Conservation (phyloP, 2,113 vertebrate species). For the Poecile atricapillus region DNA sequence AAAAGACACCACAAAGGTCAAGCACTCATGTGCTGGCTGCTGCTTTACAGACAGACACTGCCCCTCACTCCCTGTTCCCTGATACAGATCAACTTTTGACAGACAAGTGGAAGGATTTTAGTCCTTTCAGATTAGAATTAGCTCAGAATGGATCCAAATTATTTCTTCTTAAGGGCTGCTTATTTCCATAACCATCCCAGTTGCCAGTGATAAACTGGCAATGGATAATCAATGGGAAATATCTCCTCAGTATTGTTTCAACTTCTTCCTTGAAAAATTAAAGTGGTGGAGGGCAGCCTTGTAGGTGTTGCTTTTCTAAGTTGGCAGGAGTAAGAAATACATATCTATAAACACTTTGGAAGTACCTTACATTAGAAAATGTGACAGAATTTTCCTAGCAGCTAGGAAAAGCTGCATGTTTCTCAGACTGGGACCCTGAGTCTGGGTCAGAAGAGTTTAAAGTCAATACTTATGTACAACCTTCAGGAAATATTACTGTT, state of each 20-base stretch:
- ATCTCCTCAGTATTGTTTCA: background rate
- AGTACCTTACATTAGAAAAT: background rate
- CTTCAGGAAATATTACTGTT: background rate
- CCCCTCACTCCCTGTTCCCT: fast-evolving
- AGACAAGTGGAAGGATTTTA: background rate
- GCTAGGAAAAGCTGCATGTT: background rate
- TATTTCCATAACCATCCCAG: background rate
- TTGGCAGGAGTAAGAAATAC: background rate
- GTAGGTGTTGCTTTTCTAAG: background rate
- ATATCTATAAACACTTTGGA: background rate
- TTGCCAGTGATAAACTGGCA: background rate
- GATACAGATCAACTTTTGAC: background rate
- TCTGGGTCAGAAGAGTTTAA: background rate
- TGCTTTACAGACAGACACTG: background rate
- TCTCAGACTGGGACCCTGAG: background rate
- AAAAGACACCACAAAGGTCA: background rate
- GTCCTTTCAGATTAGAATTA: background rate
- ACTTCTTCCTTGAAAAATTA: background rate
- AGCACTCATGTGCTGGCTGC: background rate
- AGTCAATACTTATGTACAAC: background rate
- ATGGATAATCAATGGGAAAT: background rate
- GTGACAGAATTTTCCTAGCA: background rate
- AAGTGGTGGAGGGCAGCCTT: background rate
- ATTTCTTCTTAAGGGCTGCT: background rate
- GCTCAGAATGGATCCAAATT: background rate